These are phyloP conservation scores for Eira barbara DNA, from an alignment of 2,113 vertebrate species.

Conservation along the genomic window DNA sequence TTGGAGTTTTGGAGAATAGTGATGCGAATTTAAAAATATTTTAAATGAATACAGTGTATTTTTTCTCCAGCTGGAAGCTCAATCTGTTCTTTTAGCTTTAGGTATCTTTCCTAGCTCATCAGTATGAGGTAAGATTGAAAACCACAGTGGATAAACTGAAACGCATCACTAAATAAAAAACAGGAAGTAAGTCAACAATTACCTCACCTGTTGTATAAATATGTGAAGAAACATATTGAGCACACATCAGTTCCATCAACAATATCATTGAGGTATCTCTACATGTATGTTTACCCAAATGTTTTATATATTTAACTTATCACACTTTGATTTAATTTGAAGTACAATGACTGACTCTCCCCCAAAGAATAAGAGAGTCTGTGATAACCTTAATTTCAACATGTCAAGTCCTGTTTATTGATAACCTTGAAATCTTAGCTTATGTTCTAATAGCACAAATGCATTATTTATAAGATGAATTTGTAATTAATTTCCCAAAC, in stretches of 20 bases:
- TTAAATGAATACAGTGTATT: background rate
- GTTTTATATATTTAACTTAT: background rate
- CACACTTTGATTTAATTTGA: background rate
- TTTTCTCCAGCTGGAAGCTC: background rate
- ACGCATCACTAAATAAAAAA: background rate
- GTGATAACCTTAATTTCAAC: background rate
- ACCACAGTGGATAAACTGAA: background rate
- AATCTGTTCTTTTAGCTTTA: background rate
- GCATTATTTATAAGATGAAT: background rate
- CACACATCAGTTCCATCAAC: background rate
- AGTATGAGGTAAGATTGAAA: background rate
- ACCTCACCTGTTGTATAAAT: background rate
- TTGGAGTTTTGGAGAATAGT: background rate
- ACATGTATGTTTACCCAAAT: background rate
- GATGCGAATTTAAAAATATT: background rate
- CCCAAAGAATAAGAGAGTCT: background rate
- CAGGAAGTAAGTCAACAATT: background rate
- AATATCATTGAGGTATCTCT: background rate
- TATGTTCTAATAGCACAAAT: background rate
- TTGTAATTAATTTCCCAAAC: background rate
- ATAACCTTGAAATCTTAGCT: background rate
- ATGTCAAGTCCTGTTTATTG: background rate
- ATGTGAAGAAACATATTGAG: background rate
- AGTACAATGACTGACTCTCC: background rate
- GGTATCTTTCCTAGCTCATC: background rate